phyloP scores from a whole-genome alignment of 2,113 vertebrate species.

The Corvus moneduloides region DNA sequence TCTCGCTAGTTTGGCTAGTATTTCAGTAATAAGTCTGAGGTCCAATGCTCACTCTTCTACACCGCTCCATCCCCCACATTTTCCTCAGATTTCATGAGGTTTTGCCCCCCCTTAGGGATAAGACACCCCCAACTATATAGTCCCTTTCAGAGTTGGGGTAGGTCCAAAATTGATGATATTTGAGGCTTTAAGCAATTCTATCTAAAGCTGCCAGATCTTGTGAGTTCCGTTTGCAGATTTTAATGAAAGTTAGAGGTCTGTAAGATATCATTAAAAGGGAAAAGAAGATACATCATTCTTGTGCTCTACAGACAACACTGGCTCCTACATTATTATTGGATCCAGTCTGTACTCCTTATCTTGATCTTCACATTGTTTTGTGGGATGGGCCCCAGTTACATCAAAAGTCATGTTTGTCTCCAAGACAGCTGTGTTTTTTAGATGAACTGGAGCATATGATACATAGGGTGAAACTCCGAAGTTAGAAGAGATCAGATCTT shows the following conservation, averaged over 20 bases:
- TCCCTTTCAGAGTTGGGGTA: background rate
- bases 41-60: background rate
- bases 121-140: background rate
- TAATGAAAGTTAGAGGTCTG: slow-evolving; percentile 41
- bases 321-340: slow-evolving; percentile 2
- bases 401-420: slow-evolving; percentile 52
- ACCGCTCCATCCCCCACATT: background rate
- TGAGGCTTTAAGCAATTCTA: background rate
- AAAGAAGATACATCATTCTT: slow-evolving; percentile 2
- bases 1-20: background rate
- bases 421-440: slow-evolving; percentile 46
- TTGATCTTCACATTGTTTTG: slow-evolving; percentile 53
- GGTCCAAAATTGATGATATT: slow-evolving; percentile 8
- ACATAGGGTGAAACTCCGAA: background rate
- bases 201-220: background rate
- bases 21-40: slow-evolving; percentile 1
- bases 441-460: slow-evolving; percentile 16
- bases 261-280: slow-evolving; percentile 14
- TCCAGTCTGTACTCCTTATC: slow-evolving; percentile 44
- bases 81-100: slow-evolving; percentile 15
- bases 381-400: slow-evolving; percentile 51
- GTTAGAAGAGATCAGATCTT: slow-evolving; percentile 26
- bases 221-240: background rate
- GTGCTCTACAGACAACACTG: background rate
- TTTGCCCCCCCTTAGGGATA: background rate